Percentiles rank a stretch among this genome's conserved stretches.
These are phyloP conservation scores for Drosophila birchii DNA, from an alignment of 2,888 invertebrate genomes.

Conservation along the genomic window DNA sequence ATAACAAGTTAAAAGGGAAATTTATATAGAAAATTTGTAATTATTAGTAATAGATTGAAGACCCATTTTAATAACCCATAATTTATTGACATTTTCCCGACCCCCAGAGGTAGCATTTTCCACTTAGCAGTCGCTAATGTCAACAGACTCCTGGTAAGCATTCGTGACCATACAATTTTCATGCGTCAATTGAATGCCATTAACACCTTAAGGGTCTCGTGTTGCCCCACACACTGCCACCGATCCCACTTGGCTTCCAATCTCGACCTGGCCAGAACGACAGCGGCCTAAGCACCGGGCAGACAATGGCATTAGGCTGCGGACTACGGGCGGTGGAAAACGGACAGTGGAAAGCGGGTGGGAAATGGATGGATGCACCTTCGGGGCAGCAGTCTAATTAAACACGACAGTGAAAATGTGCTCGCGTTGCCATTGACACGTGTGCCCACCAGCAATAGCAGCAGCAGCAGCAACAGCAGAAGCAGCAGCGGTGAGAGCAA, in stretches of 20 bases:
- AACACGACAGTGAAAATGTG: conserved; percentile 79
- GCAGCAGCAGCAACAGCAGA: conserved; percentile 11
- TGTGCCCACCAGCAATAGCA: conserved; percentile 54
- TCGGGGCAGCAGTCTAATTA: conserved; percentile 73
- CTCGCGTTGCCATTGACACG: conserved; percentile 77
- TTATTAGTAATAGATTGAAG: not conserved
- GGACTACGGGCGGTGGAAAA: conserved; percentile 1
- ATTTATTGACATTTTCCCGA: not conserved
- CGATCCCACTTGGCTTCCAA: conserved; percentile 20
- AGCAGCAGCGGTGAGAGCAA: conserved; percentile 1
- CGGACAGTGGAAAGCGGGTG: conserved; percentile 17
- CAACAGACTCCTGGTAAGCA: not conserved
- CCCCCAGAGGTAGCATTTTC: not conserved
- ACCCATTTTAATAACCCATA: not conserved
- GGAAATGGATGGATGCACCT: conserved; percentile 56
- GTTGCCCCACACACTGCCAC: not conserved
- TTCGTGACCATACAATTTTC: conserved; percentile 20
- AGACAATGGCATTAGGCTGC: conserved; percentile 32
- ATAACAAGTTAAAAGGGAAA: not conserved
- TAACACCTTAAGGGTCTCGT: conserved; percentile 29
- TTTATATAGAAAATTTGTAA: not conserved
- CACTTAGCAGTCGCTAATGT: conserved; percentile 5
- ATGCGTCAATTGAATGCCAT: conserved; percentile 20
- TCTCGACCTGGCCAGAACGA: conserved; percentile 22
- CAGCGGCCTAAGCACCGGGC: conserved; percentile 22